Percentiles rank a stretch among this genome's conserved stretches.
phyloP scores from a whole-genome alignment of 2,888 invertebrate genomes.

The Plebejus argus region DNA sequence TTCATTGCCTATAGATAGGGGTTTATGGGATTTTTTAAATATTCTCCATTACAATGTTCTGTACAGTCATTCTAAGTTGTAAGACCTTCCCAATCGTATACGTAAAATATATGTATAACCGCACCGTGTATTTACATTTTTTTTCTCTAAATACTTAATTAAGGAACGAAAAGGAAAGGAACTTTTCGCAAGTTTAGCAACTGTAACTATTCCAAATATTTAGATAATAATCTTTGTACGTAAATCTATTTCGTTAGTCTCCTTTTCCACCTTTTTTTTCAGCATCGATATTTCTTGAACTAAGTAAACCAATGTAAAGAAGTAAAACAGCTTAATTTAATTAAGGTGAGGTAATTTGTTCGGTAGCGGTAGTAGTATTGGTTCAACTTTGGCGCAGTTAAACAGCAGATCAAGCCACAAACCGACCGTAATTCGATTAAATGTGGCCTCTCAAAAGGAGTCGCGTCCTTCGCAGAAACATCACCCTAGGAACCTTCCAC shows the following conservation, averaged over 20 bases:
- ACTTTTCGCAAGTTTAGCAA: neutral
- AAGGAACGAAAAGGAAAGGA: no score
- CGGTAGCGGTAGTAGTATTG: neutral
- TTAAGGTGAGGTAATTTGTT: neutral
- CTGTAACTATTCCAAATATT: neutral
- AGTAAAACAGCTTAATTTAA: neutral
- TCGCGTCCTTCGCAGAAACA: neutral
- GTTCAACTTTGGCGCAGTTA: neutral
- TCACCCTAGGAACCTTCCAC: neutral
- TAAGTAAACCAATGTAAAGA: neutral
- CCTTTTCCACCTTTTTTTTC: no score
- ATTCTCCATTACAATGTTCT: constrained; percentile 14
- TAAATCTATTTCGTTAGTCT: neutral
- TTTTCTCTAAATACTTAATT: neutral
- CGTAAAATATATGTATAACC: neutral
- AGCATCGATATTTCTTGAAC: neutral
- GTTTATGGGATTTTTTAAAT: constrained; percentile 35
- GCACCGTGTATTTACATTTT: neutral
- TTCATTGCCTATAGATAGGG: constrained; percentile 51
- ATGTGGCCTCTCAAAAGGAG: neutral
- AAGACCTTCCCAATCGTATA: neutral
- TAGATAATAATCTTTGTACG: neutral
- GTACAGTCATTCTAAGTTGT: neutral
- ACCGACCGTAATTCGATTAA: constrained; percentile 12
- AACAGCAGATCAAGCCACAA: constrained; percentile 2